Percentiles rank a stretch among this genome's conserved stretches.
These are phyloP conservation scores for Callithrix jacchus DNA, from an alignment of 2,113 vertebrate genomes.

Conservation along the genomic window DNA sequence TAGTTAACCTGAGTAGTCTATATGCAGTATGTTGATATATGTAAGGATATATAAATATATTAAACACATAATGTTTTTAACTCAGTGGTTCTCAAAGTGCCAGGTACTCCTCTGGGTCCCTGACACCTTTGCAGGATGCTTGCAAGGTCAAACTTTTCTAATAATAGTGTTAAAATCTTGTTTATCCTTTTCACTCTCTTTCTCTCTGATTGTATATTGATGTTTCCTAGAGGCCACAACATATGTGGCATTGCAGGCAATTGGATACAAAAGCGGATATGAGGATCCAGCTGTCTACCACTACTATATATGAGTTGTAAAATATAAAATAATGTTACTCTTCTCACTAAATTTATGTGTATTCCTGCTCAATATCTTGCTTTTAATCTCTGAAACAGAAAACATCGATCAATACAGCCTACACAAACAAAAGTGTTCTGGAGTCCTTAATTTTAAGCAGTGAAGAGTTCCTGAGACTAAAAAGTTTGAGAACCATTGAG, in stretches of 20 bases:
- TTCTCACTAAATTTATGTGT: background rate
- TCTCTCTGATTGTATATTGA: background rate
- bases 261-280: background rate
- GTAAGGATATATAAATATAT: background rate
- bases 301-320: background rate
- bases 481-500: background rate
- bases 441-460: background rate
- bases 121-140: background rate
- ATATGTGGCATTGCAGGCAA: background rate
- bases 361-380: background rate
- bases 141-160: background rate
- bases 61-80: background rate
- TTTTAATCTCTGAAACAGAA: conserved; percentile 18
- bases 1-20: background rate
- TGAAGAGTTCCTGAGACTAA: background rate
- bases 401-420: background rate
- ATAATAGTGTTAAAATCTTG: background rate
- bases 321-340: background rate
- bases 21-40: background rate
- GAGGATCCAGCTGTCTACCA: background rate
- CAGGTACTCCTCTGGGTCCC: background rate
- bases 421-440: background rate
- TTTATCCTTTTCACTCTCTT: background rate
- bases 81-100: background rate
- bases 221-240: background rate